Base-by-base conservation (phyloP, 1,140 invertebrate genomes). In the Alviniconcha marisindica region DNA sequence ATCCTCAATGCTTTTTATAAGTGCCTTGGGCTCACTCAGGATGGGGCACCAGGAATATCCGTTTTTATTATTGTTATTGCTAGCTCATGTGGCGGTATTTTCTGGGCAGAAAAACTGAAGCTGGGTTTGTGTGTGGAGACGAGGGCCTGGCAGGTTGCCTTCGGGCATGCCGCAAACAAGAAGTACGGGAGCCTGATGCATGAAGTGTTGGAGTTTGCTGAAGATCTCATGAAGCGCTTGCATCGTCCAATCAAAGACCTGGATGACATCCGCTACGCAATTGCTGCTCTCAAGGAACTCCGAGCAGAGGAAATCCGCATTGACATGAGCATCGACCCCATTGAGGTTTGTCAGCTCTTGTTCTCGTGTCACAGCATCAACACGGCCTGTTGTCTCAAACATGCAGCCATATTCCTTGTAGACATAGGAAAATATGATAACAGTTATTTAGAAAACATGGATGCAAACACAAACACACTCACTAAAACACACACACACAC, bases 161-260 rank as follows among this genome's bases (percentile, higher is more conserved):
- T 97, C 96, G 97, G 97, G 18, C 96, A 96, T 93, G 96, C 96
- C 0, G 96, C 98, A 94, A 97, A 97, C 90, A 97, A 96, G 87
- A 97, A 98, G 90, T 98, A 98, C 89, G 95, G 96, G 83, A 94
- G 96, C 71, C 97, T 98, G 94, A 99, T 98, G 97, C 97, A 99
- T 88, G 97, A 97, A 86, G 97, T 98, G 28, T 97, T 98, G 87
- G 96, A 96, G 0, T 96, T 98, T 38, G 97, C 99, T 92, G 97
- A 96, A 87, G 97, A 98, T 92, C 96, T 98, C 94, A 96, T 96
- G 87, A 95, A 97, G 69, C 97, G 97, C 91, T 93, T 99, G 33
- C 96, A 97, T 86, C 94, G 97, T 63, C 96, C 96, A 71, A 96
- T 99, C 63, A 94, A 96, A 77, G 98, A 98, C 92, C 94, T 99